Base-by-base conservation (phyloP, 2,888 invertebrate species). In the Erynnis tages region DNA sequence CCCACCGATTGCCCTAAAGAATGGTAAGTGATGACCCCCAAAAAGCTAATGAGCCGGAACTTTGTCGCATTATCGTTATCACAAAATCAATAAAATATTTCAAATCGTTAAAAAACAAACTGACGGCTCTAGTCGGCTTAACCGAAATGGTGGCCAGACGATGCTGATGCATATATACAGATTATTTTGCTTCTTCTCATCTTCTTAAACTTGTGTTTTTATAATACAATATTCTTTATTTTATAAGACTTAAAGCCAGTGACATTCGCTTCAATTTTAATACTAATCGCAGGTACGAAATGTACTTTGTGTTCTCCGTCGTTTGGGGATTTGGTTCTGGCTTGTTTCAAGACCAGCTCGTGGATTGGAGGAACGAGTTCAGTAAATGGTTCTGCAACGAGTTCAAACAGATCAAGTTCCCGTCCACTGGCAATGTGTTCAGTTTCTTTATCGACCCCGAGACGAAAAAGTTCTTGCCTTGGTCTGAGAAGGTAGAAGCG, bases 311-410 rank as follows among this genome's bases (percentile, higher is more conserved):
- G 0, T 98, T 98, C 75, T 93, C 94, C 21, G 91, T 94, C 48
- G 92, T 98, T 16, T 98, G 98, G 98, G 96, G 97, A 0, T 98
- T 98, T 71, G 98, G 98, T 1, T 97, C 98, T 0, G 93, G 94
- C 0, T 91, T 96, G 53, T 97, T 96, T 79, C 97, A 97, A 90
- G 98, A 98, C 86, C 94, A 97, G 90, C 87, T 97, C 32, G 91
- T 95, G 2, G 98, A 98, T 76, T 96, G 97, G 94, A 92, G 98
- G 34, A 94, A 94, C 62, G 98, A 98, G 73, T 98, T 98, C 77
- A 96, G 95, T 71, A 98, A 97, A 79, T 98, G 98, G 98, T 98
- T 97, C 91, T 90, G 92, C 13, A 95, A 94, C 59, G 98, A 98
- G 82, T 98, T 97, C 78, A 98, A 97, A 81, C 91, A 94, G 0